A percentile compares a stretch with the other conserved stretches of the same genome.
These are phyloP conservation scores for Eupleurogrammus muticus DNA, from an alignment of 2,797 vertebrate genomes.

Conservation along the genomic window DNA sequence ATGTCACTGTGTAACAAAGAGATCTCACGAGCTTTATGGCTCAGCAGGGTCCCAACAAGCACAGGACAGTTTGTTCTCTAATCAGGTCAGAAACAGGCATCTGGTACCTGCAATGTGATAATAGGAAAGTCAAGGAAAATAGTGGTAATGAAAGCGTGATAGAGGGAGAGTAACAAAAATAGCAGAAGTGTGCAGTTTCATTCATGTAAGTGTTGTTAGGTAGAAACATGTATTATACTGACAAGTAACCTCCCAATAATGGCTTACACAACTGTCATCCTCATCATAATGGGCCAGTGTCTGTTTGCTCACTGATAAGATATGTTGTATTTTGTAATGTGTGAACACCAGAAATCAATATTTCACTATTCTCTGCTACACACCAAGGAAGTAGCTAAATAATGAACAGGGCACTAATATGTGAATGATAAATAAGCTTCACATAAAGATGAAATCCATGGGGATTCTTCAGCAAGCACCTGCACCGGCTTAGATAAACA, in stretches of 20 bases:
- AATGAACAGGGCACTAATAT: constrained; percentile 31
- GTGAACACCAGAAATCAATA: constrained; percentile 40
- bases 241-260: constrained; percentile 24
- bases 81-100: constrained; percentile 30
- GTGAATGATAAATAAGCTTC: constrained; percentile 60
- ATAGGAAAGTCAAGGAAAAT: no score
- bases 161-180: background rate
- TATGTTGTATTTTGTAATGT: constrained; percentile 39
- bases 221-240: constrained; percentile 8
- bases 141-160: constrained; percentile 10
- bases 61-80: constrained; percentile 36
- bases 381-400: constrained; percentile 22
- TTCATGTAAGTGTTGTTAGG: constrained; percentile 32
- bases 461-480: constrained; percentile 58
- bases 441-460: constrained; percentile 58
- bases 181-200: background rate
- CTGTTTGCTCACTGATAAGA: constrained; percentile 37
- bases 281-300: constrained; percentile 12
- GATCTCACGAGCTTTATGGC: constrained; percentile 26
- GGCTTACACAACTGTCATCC: constrained; percentile 12
- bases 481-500: constrained; percentile 64
- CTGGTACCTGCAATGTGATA: constrained; percentile 22
- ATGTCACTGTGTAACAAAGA: constrained; percentile 18
- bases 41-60: constrained; percentile 31
- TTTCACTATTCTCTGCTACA: constrained; percentile 31